Conservation (phyloP, 2,888 invertebrate genomes). For the Lacanobia wlatinum region DNA sequence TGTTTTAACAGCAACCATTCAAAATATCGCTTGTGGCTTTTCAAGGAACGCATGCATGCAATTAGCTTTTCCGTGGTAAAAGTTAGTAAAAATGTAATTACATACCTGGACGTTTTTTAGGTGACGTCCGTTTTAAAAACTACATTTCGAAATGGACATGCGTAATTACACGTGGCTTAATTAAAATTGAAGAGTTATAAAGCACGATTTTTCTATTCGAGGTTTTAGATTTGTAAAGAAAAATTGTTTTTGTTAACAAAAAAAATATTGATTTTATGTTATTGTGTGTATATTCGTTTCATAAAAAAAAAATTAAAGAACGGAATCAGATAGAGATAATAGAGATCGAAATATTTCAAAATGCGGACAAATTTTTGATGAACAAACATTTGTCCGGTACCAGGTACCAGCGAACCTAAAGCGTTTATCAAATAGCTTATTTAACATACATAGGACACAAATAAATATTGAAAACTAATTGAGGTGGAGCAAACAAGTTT, state of each 20-base stretch:
- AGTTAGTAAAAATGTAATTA: conserved; percentile 51
- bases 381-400: too few species aligned
- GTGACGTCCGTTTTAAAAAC: conserved; percentile 8
- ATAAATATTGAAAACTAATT: conserved; percentile 17
- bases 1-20: conserved; percentile 72
- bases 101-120: conserved; percentile 5
- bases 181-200: conserved; percentile 16
- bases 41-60: conserved; percentile 60
- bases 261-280: too few species aligned
- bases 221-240: neutral
- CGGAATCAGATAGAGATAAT: too few species aligned
- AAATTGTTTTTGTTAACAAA: neutral
- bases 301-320: neutral
- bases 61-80: conserved; percentile 63
- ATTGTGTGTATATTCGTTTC: neutral
- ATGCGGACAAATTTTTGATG: conserved; percentile 7
- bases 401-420: neutral
- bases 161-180: conserved; percentile 21
- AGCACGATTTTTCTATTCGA: neutral
- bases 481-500: neutral
- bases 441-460: neutral
- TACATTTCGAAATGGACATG: conserved; percentile 14
- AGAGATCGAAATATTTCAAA: conserved; percentile 1
- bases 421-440: conserved; percentile 9
- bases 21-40: conserved; percentile 71